A percentile compares a stretch with the other conserved stretches of the same genome.
Conservation (phyloP, 2,888 invertebrate species). For the Lumbricus terrestris region DNA sequence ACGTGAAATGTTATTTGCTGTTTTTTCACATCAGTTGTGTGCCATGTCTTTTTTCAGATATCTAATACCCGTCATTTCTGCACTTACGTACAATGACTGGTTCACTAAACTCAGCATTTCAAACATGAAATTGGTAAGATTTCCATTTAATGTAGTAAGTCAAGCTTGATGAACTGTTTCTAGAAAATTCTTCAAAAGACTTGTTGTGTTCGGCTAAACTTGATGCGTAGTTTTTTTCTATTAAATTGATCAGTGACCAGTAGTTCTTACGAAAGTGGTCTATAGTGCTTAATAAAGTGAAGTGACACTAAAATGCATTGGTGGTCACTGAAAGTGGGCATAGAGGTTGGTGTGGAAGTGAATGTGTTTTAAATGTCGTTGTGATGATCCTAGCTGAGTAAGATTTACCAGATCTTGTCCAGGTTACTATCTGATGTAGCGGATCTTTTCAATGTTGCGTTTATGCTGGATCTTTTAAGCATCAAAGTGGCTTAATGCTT, state of each 20-base stretch:
- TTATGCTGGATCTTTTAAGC: not conserved
- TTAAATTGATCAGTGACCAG: no score
- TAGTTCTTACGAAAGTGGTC: no score
- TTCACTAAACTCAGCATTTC: not conserved
- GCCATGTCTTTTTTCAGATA: not conserved
- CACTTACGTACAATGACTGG: not conserved
- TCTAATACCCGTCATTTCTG: not conserved
- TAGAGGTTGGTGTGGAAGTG: not conserved
- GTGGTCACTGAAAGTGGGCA: not conserved
- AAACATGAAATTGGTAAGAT: slow-evolving; percentile 12
- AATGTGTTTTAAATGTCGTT: not conserved
- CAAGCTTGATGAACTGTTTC: not conserved
- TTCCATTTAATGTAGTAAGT: not conserved
- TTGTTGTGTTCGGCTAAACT: no score
- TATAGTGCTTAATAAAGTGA: no score
- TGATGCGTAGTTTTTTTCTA: no score
- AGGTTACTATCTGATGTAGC: not conserved
- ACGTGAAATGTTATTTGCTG: not conserved
- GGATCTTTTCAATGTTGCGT: not conserved
- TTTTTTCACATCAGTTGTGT: not conserved
- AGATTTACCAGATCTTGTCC: no score
- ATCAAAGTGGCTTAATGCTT: not conserved
- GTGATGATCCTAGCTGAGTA: no score
- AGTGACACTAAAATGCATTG: no score
- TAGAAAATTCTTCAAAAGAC: not conserved